Evolutionary conservation across 1,140 invertebrate genomes (phyloP).

Genomic region (Drosophila orosa): DNA sequence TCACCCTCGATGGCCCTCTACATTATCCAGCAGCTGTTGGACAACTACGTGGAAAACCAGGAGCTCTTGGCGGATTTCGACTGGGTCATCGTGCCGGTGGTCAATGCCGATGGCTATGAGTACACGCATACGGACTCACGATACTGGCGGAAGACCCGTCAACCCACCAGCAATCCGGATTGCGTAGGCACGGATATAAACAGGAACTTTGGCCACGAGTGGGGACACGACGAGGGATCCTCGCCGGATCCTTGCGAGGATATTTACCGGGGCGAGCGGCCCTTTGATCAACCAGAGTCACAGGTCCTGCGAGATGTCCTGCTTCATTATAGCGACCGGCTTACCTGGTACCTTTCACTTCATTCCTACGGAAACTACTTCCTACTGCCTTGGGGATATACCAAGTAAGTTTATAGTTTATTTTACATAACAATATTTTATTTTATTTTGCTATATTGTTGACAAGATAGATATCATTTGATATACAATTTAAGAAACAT

Average conservation of each 20-base stretch:
- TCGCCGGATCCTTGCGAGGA: constrained; percentile 87
- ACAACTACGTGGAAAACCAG: constrained; percentile 84
- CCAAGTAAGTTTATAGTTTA: constrained; percentile 58
- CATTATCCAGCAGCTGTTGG: constrained; percentile 87
- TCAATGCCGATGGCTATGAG: constrained; percentile 86
- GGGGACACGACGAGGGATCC: constrained; percentile 87
- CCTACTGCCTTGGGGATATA: constrained; percentile 90
- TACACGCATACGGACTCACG: constrained; percentile 77
- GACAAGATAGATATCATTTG: not conserved
- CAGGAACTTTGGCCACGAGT: constrained; percentile 88
- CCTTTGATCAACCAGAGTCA: constrained; percentile 90
- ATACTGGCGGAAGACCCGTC: constrained; percentile 86
- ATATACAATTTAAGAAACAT: not conserved
- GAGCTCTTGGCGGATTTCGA: constrained; percentile 85
- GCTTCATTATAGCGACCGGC: constrained; percentile 84
- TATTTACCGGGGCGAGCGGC: constrained; percentile 87
- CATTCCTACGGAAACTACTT: constrained; percentile 89
- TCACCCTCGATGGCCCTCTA: constrained; percentile 87
- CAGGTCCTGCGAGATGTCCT: constrained; percentile 84
- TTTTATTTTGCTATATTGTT: not conserved
- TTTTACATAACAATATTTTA: not conserved
- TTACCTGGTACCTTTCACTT: constrained; percentile 88
- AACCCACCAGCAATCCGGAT: constrained; percentile 33
- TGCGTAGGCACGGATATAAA: constrained; percentile 87
- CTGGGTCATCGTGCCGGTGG: constrained; percentile 86